Evolutionary conservation across 1,140 invertebrate species (phyloP), one percentile per base, ranked within the genome.

Genomic region (Trichoplusia ni): DNA sequence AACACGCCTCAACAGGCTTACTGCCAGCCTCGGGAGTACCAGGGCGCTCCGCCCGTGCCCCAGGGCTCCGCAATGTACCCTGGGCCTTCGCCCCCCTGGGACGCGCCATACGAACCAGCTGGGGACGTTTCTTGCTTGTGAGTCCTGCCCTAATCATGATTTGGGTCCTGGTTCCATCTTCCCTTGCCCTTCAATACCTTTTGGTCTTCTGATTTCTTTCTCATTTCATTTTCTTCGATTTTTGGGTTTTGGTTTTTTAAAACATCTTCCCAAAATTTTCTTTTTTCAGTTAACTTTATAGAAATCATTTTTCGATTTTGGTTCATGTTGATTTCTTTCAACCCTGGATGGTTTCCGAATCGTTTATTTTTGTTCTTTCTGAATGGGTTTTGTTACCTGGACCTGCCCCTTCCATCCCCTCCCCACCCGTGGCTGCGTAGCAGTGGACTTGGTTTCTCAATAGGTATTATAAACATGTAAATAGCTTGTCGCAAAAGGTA

Each of bases 371-470:
- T 23, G 13, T 13, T 40, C n/a, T 56, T 13, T 40, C n/a, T 56
- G 33, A 44, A 8, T 64, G 65, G 42, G 47, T 58, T 70, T 66
- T 56, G 21, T 31, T 58, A 54, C 35, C 58, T 25, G n/a, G n/a
- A 58, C 23, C 42, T 40, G 31, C 56, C 64, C 33, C 6, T 59
- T 37, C 42, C 44, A 16, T 31, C 53, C 61, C 44, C 27, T 31
- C 58, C 65, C 59, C 13, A 58, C 63, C 81, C 73, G 66, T 79
- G 83, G 83, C 86, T 85, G 82, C 78, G 82, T 90, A 89, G 87
- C 87, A 84, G 84, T 89, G 87, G 85, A 84, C 81, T 90, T 90
- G 83, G 86, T 90, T 87, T 90, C 87, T 84, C 78, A 75, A n/a
- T 87, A 83, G 77, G 79, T 84, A 77, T 83, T 66, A 70, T 67